Base-by-base conservation (phyloP, 1,140 invertebrate species). In the Heterodera schachtii region DNA sequence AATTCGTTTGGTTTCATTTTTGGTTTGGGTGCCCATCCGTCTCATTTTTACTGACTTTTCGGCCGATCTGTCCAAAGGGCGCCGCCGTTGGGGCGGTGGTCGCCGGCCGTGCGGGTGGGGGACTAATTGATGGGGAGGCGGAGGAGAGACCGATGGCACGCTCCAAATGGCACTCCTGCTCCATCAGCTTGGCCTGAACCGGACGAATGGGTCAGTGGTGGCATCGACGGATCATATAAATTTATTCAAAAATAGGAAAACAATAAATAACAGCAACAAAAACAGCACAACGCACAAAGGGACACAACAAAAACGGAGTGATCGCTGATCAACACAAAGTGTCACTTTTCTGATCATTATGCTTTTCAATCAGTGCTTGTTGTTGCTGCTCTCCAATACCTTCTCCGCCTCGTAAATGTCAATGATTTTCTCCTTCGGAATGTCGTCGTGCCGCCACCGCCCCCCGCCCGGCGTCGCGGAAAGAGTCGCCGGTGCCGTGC, bases 341-440 rank as follows among this genome's bases (percentile, higher is more conserved):
- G 13, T 64, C 11, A 19, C 3, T 64, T 5, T 13, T 5, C 16
- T 19, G 16, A 64, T 64, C 57, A 64, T 64, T 64, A 13, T 8
- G 6, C 11, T 52, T 52, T 52, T 64, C 57, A 64, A 64, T 64
- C 57, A 16, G 11, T 64, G 57, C 5, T 64, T 64, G 57, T 19
- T 64, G 66, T 76, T 76, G 44, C 21, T 76, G 44, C n/a, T 57
- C 66, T 76, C 75, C 43, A n/a, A 44, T 44, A 94, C 94, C 66
- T 98, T 91, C 89, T 98, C 95, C 90, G 98, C 96, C 86, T 98
- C 95, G 90, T 98, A 98, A 87, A 98, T 96, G 87, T 95, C 93
- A 19, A 95, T 94, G 85, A 99, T 95, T 91, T 98, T 97, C 89
- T 98, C 97, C 91, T 97, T 96, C 70, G 96, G 94, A 91, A 97